Percentiles rank a stretch among this genome's conserved stretches.
phyloP scores from a whole-genome alignment of 2,888 invertebrate species.

The Lithophane ornitopus region DNA sequence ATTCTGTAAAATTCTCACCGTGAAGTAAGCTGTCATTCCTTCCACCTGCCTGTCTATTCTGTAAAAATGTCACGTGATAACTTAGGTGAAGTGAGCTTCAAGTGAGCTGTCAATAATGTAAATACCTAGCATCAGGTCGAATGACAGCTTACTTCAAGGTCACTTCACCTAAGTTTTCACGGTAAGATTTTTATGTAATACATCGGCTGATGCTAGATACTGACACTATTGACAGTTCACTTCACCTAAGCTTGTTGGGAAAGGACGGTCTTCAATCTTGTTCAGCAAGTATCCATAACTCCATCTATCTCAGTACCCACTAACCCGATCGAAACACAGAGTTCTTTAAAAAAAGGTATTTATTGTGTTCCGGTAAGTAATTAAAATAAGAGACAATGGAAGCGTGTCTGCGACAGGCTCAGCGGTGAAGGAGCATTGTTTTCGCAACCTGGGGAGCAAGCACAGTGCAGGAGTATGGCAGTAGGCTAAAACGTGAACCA shows the following conservation, averaged over 20 bases:
- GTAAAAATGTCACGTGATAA: no score
- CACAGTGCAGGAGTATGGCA: constrained; percentile 19
- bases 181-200: no score
- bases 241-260: neutral
- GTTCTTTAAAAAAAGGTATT: constrained; percentile 53
- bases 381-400: constrained; percentile 68
- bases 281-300: constrained; percentile 9
- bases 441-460: constrained; percentile 24
- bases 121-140: no score
- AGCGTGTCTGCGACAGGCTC: constrained; percentile 60
- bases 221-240: neutral
- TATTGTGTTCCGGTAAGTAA: constrained; percentile 64
- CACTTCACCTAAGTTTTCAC: no score
- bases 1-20: neutral
- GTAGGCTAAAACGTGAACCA: constrained; percentile 14
- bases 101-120: no score
- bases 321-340: constrained; percentile 29
- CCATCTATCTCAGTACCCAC: neutral
- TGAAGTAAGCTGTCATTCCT: neutral
- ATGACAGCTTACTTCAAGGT: no score
- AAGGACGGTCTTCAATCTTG: neutral
- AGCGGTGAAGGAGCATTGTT: constrained; percentile 63
- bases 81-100: no score
- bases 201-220: no score
- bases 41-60: no score